Evolutionary conservation across 2,797 vertebrate genomes (phyloP).

Genomic region (Capromys pilorides): DNA sequence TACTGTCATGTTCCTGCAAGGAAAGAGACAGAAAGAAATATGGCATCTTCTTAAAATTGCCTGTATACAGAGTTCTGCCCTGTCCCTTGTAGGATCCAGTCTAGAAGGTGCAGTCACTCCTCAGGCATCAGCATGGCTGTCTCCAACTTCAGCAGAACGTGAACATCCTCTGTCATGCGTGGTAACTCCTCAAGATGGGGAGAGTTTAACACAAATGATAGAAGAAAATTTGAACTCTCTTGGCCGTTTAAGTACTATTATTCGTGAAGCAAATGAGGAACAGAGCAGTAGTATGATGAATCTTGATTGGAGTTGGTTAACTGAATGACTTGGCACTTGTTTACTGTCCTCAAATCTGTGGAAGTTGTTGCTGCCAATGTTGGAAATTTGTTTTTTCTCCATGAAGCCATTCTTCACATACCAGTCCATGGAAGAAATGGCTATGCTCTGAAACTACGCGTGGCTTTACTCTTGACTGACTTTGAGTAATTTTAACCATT

Average conservation of each 20-base stretch:
- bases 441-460: neutral
- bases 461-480: conserved; percentile 61
- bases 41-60: conserved; percentile 99
- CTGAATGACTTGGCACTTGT: conserved; percentile 58
- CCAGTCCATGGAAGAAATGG: conserved; percentile 44
- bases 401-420: conserved; percentile 61
- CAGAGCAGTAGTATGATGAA: conserved; percentile 88
- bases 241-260: conserved; percentile 91
- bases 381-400: conserved; percentile 45
- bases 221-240: conserved; percentile 94
- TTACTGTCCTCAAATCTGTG: conserved; percentile 18
- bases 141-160: conserved; percentile 82
- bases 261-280: conserved; percentile 91
- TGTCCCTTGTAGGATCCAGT: conserved; percentile 89
- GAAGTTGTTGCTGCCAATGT: conserved; percentile 30
- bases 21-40: conserved; percentile 97
- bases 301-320: conserved; percentile 87
- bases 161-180: conserved; percentile 90
- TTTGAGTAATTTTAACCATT: conserved; percentile 54
- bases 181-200: conserved; percentile 88
- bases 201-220: conserved; percentile 89
- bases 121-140: conserved; percentile 88
- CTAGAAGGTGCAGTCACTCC: conserved; percentile 89
- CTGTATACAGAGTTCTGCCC: conserved; percentile 93
- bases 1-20: conserved; percentile 97